Conservation (phyloP, 2,113 vertebrate species). For the Phylloscopus trochilus region DNA sequence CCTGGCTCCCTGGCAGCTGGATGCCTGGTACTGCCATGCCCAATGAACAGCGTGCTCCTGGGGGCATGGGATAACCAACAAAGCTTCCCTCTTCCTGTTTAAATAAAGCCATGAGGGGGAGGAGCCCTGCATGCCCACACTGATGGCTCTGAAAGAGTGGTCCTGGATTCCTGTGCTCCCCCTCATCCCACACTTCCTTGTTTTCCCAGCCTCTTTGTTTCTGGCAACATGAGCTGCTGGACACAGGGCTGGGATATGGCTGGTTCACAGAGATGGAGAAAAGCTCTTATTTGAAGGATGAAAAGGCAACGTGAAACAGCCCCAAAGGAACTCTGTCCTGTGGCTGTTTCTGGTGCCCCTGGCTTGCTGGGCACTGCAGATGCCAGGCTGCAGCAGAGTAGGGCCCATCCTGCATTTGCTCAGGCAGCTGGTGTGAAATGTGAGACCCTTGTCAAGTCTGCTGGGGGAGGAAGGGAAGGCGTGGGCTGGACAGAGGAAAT, state of each 20-base stretch:
- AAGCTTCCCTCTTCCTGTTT: not conserved
- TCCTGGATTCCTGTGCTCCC: not conserved
- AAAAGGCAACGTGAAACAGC: not conserved
- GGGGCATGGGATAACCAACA: not conserved
- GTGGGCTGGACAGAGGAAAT: conserved; percentile 14
- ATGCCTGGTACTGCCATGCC: not conserved
- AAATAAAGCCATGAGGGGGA: not conserved
- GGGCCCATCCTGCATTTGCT: not conserved
- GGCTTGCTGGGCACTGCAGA: not conserved
- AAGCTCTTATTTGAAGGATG: conserved; percentile 3
- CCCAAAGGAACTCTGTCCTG: conserved; percentile 28
- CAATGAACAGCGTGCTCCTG: not conserved
- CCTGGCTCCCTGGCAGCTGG: not conserved
- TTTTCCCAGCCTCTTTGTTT: not conserved
- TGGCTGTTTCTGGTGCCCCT: conserved; percentile 29
- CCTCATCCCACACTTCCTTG: not conserved
- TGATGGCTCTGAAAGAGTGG: not conserved
- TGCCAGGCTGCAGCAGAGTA: conserved; percentile 52
- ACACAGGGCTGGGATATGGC: not conserved
- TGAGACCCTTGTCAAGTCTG: not conserved
- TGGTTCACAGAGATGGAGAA: not conserved
- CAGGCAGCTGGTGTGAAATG: conserved; percentile 30
- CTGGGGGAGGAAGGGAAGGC: not conserved
- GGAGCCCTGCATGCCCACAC: accelerated
- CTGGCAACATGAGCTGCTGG: not conserved